Evolutionary conservation across 2,888 invertebrate species (phyloP).

Genomic region (Campoletis raptor): DNA sequence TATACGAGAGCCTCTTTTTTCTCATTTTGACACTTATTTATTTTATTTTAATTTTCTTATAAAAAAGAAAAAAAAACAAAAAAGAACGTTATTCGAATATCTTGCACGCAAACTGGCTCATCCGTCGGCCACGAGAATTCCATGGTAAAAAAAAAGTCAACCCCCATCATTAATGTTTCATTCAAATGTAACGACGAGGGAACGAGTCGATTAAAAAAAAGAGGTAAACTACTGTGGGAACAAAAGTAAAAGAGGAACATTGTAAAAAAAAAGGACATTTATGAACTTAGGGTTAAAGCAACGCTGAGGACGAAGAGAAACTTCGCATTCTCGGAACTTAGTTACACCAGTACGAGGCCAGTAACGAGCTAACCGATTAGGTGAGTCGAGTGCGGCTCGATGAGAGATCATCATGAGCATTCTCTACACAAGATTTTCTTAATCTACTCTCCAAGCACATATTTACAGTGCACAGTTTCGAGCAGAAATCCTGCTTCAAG

Average conservation of each 20-base stretch:
- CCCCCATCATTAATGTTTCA: slow-evolving; percentile 39
- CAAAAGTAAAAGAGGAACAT: slow-evolving; percentile 10
- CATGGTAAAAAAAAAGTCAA: slow-evolving; percentile 22
- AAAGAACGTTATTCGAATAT: not conserved
- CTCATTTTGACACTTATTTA: slow-evolving; percentile 27
- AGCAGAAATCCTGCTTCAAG: slow-evolving; percentile 34
- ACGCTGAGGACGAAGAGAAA: slow-evolving; percentile 15
- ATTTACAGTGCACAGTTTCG: slow-evolving; percentile 11
- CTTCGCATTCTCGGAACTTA: slow-evolving; percentile 50
- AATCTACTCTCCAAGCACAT: slow-evolving; percentile 51
- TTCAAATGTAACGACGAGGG: not conserved
- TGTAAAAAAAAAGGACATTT: not conserved
- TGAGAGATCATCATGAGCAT: slow-evolving; percentile 49
- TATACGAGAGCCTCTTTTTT: slow-evolving; percentile 29
- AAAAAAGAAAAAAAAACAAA: not conserved
- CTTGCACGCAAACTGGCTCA: slow-evolving; percentile 32
- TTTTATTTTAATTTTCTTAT: not conserved
- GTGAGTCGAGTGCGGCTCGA: slow-evolving; percentile 61
- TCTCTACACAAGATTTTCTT: slow-evolving; percentile 60
- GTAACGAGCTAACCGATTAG: slow-evolving; percentile 76
- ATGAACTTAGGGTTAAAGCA: slow-evolving; percentile 25
- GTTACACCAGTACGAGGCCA: slow-evolving; percentile 33
- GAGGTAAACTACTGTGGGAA: slow-evolving; percentile 44
- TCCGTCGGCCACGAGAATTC: not conserved
- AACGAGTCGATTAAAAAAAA: slow-evolving; percentile 2